A percentile compares a stretch with the other conserved stretches of the same genome.
These are phyloP conservation scores for Lagopus leucura DNA, from an alignment of 2,113 vertebrate genomes.

Conservation along the genomic window DNA sequence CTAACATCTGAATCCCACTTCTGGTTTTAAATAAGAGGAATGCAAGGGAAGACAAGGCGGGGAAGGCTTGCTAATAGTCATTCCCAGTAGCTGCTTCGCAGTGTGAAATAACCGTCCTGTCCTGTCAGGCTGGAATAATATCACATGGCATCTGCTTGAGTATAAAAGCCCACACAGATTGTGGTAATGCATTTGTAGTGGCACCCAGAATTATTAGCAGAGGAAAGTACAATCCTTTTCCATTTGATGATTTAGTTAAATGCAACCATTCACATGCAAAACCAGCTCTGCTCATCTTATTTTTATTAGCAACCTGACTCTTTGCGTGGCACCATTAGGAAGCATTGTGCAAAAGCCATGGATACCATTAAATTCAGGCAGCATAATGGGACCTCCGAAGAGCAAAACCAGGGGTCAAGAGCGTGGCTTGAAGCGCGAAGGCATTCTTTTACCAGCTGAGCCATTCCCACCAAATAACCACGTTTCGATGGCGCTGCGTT, in stretches of 20 bases:
- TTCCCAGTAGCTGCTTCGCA: neutral
- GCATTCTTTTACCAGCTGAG: neutral
- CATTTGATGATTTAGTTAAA: neutral
- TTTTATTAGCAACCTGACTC: neutral
- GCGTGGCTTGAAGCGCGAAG: neutral
- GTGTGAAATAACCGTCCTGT: neutral
- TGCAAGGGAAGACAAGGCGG: neutral
- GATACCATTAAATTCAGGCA: slow-evolving; percentile 21
- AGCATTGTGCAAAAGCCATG: slow-evolving; percentile 27
- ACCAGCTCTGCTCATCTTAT: neutral
- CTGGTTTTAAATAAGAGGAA: neutral
- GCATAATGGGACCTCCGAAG: neutral
- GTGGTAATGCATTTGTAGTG: neutral
- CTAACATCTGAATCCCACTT: slow-evolving; percentile 15
- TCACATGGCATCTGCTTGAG: neutral
- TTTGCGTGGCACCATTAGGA: neutral
- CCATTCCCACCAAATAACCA: neutral
- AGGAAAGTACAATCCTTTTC: neutral
- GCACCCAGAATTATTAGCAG: neutral
- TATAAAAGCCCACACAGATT: neutral
- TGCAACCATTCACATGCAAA: slow-evolving; percentile 26
- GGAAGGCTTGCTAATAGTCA: neutral
- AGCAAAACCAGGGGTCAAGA: slow-evolving; percentile 1
- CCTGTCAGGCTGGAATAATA: neutral
- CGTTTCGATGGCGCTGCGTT: neutral